A percentile compares a stretch with the other conserved stretches of the same genome.
phyloP scores from a whole-genome alignment of 92 coral and sea anemone species.

The Palythoa grandis region DNA sequence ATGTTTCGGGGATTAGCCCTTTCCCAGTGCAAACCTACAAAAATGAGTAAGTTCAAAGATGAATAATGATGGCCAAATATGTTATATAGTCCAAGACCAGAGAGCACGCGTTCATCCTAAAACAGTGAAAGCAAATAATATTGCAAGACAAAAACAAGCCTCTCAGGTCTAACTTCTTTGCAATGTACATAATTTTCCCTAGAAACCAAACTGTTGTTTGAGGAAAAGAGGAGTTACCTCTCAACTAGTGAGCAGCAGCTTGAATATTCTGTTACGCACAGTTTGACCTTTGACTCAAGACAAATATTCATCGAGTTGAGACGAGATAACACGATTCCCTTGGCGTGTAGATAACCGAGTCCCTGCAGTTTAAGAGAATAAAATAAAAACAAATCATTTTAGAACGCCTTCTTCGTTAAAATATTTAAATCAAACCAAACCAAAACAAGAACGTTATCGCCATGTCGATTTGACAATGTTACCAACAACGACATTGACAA shows the following conservation, averaged over 20 bases:
- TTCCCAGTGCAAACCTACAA: too few relatives aligned
- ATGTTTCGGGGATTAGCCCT: too few relatives aligned
- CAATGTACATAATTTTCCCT: neutral
- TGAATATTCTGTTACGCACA: constrained; percentile 93
- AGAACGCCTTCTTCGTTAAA: neutral
- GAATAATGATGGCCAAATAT: too few relatives aligned
- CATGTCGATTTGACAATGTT: too few relatives aligned
- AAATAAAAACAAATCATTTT: neutral
- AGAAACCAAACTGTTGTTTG: neutral
- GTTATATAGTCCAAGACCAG: too few relatives aligned
- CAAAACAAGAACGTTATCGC: neutral
- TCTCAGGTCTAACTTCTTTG: too few relatives aligned
- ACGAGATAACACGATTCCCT: constrained; percentile 93
- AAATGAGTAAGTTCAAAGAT: too few relatives aligned
- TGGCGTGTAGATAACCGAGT: constrained; percentile 97
- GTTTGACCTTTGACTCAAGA: constrained; percentile 95
- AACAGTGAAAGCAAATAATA: too few relatives aligned
- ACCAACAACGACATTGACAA: too few relatives aligned
- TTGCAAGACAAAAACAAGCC: too few relatives aligned
- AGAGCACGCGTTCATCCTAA: too few relatives aligned
- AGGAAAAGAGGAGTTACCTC: constrained; percentile 55
- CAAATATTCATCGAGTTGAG: constrained; percentile 95
- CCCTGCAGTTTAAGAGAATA: constrained; percentile 57
- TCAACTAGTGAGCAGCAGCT: constrained; percentile 78
- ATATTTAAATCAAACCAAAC: neutral